Conservation (phyloP, 2,888 invertebrate species). For the Chrysomela aeneicollis region DNA sequence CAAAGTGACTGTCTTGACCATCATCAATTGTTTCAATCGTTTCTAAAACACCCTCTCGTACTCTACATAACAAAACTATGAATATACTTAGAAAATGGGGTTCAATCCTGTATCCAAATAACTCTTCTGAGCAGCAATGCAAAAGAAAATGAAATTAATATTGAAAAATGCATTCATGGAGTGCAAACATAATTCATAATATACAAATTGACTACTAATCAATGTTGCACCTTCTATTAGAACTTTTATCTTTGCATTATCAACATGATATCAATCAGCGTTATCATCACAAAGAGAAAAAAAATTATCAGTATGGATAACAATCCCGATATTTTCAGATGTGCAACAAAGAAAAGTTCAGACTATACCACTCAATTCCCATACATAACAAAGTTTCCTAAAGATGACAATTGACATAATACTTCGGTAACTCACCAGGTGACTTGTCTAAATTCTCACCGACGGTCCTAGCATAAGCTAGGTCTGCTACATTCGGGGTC, state of each 20-base stretch:
- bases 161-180: background rate
- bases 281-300: background rate
- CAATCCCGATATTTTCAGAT: too few relatives aligned
- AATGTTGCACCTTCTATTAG: background rate
- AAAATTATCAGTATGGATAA: background rate
- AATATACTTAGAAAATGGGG: constrained; percentile 27
- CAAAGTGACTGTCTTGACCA: too few relatives aligned
- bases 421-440: constrained; percentile 37
- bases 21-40: too few relatives aligned
- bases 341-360: too few relatives aligned
- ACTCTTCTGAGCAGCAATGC: constrained; percentile 28
- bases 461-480: constrained; percentile 82
- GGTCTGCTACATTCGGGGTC: constrained; percentile 85
- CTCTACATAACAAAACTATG: background rate
- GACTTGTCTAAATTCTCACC: constrained; percentile 66
- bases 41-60: too few relatives aligned
- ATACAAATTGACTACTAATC: background rate
- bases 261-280: too few relatives aligned
- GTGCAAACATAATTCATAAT: background rate
- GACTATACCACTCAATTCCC: too few relatives aligned
- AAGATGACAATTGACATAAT: background rate
- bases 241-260: too few relatives aligned
- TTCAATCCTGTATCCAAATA: constrained; percentile 26
- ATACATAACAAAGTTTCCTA: too few relatives aligned
- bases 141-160: constrained; percentile 14